Evolutionary conservation across 2,113 vertebrate genomes (phyloP).

Genomic region (Myrmophylax atrothorax): DNA sequence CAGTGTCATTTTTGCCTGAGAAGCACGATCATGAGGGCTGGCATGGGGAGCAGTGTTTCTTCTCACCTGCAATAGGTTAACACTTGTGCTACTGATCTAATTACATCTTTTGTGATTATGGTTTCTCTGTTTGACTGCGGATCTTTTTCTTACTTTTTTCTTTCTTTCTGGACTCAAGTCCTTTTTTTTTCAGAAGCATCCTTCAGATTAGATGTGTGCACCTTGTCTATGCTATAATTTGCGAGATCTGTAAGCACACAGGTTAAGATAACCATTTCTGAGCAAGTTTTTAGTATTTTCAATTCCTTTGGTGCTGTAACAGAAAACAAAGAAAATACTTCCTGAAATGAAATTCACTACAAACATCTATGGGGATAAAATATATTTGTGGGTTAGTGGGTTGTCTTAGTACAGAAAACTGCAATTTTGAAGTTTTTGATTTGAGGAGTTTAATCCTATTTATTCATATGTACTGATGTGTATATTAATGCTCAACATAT

Average conservation of each 20-base stretch:
- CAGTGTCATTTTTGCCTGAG: background rate
- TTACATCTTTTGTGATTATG: background rate
- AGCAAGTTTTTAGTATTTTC: background rate
- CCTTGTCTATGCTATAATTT: background rate
- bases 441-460: background rate
- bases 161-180: background rate
- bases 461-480: rapidly evolving
- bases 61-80: background rate
- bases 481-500: background rate
- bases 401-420: background rate
- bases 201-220: background rate
- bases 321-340: background rate
- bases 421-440: background rate
- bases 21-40: background rate
- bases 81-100: background rate
- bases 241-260: background rate
- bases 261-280: background rate
- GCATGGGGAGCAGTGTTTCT: background rate
- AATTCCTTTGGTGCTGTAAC: background rate
- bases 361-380: background rate
- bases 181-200: background rate
- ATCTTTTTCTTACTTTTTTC: background rate
- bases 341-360: background rate
- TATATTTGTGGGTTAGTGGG: background rate
- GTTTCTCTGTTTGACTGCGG: background rate